Evolutionary conservation across 2,888 invertebrate genomes (phyloP).

Genomic region (Drosophila dives): DNA sequence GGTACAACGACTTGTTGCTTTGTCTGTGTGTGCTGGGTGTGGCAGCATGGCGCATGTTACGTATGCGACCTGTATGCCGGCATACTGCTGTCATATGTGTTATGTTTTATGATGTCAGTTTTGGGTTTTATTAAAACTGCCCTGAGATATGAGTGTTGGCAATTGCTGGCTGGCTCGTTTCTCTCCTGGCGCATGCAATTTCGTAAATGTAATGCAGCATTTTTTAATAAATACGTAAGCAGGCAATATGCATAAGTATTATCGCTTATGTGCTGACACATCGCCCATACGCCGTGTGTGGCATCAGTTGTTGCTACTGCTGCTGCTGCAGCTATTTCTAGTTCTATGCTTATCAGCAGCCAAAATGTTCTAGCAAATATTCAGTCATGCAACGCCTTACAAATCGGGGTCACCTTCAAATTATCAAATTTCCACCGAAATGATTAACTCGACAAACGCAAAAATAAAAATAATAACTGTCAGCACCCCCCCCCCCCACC

Average conservation of each 20-base stretch:
- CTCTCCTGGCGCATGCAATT: slow-evolving; percentile 37
- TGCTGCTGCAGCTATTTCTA: slow-evolving; percentile 13
- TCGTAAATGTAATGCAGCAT: slow-evolving; percentile 45
- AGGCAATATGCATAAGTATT: slow-evolving; percentile 75
- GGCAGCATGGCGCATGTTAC: slow-evolving; percentile 65
- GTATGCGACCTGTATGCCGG: slow-evolving; percentile 73
- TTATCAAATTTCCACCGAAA: slow-evolving; percentile 81
- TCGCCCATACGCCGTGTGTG: slow-evolving; percentile 60
- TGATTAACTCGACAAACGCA: slow-evolving; percentile 75
- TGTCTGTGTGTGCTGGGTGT: slow-evolving; percentile 68
- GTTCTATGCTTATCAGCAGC: slow-evolving; percentile 61
- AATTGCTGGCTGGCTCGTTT: slow-evolving; percentile 20
- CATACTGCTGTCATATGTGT: slow-evolving; percentile 65
- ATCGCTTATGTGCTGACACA: slow-evolving; percentile 60
- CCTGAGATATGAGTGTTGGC: slow-evolving; percentile 67
- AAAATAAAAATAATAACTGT: slow-evolving; percentile 40
- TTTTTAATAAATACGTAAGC: slow-evolving; percentile 77
- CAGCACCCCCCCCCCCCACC: background rate
- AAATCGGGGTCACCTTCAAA: slow-evolving; percentile 79
- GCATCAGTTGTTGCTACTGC: slow-evolving; percentile 37
- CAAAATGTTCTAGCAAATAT: slow-evolving; percentile 52
- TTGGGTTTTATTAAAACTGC: slow-evolving; percentile 80
- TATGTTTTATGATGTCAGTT: slow-evolving; percentile 80
- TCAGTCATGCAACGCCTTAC: slow-evolving; percentile 54
- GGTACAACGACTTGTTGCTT: slow-evolving; percentile 79